Evolutionary conservation across 1,140 invertebrate genomes (phyloP), one percentile per base, ranked within the genome.

Genomic region (Drosophila novamexicana): DNA sequence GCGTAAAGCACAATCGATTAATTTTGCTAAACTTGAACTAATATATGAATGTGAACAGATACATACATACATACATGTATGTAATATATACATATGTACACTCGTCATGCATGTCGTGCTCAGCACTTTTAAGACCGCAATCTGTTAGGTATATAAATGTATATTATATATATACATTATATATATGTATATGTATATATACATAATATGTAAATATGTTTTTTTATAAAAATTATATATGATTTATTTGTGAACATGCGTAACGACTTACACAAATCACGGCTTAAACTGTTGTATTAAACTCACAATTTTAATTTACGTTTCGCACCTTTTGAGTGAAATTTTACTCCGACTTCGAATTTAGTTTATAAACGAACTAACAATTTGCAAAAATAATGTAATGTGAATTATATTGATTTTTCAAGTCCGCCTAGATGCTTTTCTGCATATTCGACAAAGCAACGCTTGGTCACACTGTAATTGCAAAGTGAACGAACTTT

Each of bases 321-420:
- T 8, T 16, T 10, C n/a, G 5, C 7, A 14, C 22, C 8, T 22
- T 34, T 18, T n/a, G 12, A 22, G 8, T 6, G 8, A 2, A 34
- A 32, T 44, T 9, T 10, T 10, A 40, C 6, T 12, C 4, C 7
- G 6, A 42, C 34, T 66, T 39, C 32, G 2, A 58, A 52, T 32
- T 36, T 37, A 32, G 29, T 44, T 50, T 44, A 37, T 58, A 57
- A 64, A 50, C 16, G 50, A 37, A 40, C 42, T 42, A 34, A 50
- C 52, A 39, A 56, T 42, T 63, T 18, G 40, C 67, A 32, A 47
- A 47, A 16, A 47, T 32, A 56, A 52, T 72, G 37, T 29, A 50
- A 66, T 50, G 37, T 66, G 40, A 52, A 58, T 44, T 52, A 37
- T 72, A 72, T 72, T 66, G 69, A 72, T 72, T 72, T 72, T 72